phyloP scores from a whole-genome alignment of 1,140 invertebrate species.

The Trichonephila inaurata region DNA sequence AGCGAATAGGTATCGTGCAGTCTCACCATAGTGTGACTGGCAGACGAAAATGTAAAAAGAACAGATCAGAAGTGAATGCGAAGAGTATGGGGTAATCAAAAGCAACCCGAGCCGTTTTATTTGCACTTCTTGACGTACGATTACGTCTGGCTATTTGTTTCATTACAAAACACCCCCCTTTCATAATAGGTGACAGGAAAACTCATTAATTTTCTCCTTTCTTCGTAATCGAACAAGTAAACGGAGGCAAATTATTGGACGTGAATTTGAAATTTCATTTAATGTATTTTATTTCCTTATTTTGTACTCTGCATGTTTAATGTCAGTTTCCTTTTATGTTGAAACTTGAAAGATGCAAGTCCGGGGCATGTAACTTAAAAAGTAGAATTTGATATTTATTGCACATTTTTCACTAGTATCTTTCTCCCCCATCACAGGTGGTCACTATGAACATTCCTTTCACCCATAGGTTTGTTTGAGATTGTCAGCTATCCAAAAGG shows the following conservation, averaged over 20 bases:
- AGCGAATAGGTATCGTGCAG: neutral
- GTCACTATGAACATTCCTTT: no score
- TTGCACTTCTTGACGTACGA: neutral
- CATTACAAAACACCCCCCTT: neutral
- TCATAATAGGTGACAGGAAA: neutral
- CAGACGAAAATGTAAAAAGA: neutral
- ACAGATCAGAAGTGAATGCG: neutral
- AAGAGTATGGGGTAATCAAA: neutral
- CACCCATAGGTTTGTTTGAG: no score
- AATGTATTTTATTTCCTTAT: no score
- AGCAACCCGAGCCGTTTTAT: neutral
- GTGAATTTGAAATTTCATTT: neutral
- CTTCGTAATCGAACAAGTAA: constrained; percentile 4
- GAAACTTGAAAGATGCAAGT: no score
- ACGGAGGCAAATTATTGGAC: neutral
- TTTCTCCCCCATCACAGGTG: no score
- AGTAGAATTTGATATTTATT: no score
- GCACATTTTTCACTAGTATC: no score
- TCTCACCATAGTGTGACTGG: no score
- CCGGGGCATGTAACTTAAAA: no score
- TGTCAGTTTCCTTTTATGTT: no score
- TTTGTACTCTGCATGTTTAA: no score
- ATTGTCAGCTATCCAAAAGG: no score
- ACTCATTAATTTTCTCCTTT: neutral
- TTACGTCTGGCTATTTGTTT: neutral